Evolutionary conservation across 1,140 invertebrate genomes (phyloP), one percentile per base, ranked within the genome.

Genomic region (Trypoxylus dichotomus): DNA sequence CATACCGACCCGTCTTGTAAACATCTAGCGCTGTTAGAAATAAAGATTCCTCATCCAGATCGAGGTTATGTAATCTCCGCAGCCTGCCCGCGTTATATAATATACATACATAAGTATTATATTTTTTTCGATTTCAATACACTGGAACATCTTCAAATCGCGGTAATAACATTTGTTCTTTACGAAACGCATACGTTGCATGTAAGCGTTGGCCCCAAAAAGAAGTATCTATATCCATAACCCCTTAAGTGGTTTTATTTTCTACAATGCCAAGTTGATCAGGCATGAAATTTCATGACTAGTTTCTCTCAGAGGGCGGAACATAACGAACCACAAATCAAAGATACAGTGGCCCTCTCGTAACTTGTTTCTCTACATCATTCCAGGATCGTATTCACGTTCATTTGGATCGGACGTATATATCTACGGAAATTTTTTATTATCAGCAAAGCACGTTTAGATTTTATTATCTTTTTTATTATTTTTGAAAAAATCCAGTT

Each of bases 271-370:
- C 72, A 72, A 37, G 32, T 77, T 77, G 76, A 77, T 74, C 68
- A 74, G 72, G 76, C 79, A 78, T 77, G 76, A 79, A 81, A 76
- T 78, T 77, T 79, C 68, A 78, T 78, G 77, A 78, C 74, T 75
- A 75, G 58, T 37, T 71, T 80, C 54, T 80, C 74, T 77, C 76
- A 77, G 80, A 78, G 68, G 81, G 81, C 81, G 80, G 80, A 82
- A 79, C 79, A 78, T 76, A 79, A 80, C 77, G 76, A 76, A 82
- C 80, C 80, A 81, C 81, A 82, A 82, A 80, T 82, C 81, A 81
- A 83, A 80, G 54, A 80, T 77, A 77, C 78, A 78, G 79, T 81
- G 79, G 80, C 81, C 74, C 43, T 63, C 75, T 75, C 71, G 81
- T 82, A 82, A 81, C 80, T 77, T 76, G 80, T 82, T 81, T 78